Base-by-base conservation (phyloP, 2,113 vertebrate genomes). In the Charina bottae region DNA sequence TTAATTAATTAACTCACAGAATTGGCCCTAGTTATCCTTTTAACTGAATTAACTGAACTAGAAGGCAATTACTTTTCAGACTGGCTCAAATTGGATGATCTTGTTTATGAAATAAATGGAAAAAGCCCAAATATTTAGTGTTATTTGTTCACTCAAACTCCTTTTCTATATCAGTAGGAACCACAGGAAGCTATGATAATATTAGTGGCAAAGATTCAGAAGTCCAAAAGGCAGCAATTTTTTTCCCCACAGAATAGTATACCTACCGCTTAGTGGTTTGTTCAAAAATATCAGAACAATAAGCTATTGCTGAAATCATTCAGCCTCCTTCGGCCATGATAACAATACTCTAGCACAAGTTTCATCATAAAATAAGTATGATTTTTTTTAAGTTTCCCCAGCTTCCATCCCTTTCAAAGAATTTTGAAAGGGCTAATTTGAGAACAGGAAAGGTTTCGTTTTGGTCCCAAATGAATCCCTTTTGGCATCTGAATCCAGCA, bases 391-490 rank as follows among this genome's bases (percentile, higher is more conserved):
- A 37, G 33, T 78, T 78, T 33, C 2, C 28, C 12, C 46, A 23
- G 37, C n/a, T 2, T 6, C 85, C 93, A 0, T 84, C 93, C 90
- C n/a, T 88, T 94, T 96, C 93, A 94, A 93, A 93, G 87, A 93
- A 46, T 92, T 96, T 86, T 89, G 55, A 95, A 92, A 90, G 91
- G 86, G 94, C 96, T 96, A 84, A 94, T 96, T 96, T 95, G 95
- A 96, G 95, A 94, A 93, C 93, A 97, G 95, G 94, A 96, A 96
- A 95, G 95, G 62, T 96, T 96, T 96, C 93, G 55, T 95, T 94
- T 96, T 0, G 0, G 92, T 78, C 94, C 91, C 94, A 95, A 96
- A 96, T 92, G 93, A 96, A 96, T 96, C 90, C 93, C 90, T 96
- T 96, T 87, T 95, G 94, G 95, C 93, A 92, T 92, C 90, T 93